These are phyloP conservation scores for Danionella dracula DNA, from an alignment of 2,797 vertebrate genomes.

Conservation along the genomic window DNA sequence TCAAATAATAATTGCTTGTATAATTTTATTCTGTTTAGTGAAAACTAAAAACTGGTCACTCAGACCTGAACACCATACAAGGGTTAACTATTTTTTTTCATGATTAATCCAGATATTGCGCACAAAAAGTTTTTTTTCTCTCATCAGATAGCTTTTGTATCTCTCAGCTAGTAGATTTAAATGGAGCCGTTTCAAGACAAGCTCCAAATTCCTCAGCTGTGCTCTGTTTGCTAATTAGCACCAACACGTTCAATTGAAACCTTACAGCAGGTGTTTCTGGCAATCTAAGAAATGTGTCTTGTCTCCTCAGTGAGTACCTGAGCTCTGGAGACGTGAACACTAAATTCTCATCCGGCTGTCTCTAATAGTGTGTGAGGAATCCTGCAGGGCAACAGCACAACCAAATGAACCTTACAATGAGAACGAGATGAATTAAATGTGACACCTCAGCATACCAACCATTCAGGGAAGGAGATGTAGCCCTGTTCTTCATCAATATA, in stretches of 20 bases:
- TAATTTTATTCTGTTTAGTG: too few relatives aligned
- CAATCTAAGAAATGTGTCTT: background rate
- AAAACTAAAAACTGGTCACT: too few relatives aligned
- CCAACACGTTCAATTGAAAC: constrained; percentile 12
- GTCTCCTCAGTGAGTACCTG: background rate
- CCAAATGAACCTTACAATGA: background rate
- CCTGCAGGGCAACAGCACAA: constrained; percentile 5
- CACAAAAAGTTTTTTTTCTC: too few relatives aligned
- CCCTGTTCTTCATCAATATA: background rate
- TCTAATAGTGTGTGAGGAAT: constrained; percentile 12
- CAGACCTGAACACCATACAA: too few relatives aligned
- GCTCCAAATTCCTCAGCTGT: constrained; percentile 4
- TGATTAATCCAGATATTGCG: too few relatives aligned
- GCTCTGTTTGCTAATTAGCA: constrained; percentile 27
- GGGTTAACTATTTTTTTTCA: too few relatives aligned
- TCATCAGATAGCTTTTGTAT: too few relatives aligned
- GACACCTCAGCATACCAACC: background rate
- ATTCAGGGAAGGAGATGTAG: background rate
- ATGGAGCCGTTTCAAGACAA: background rate
- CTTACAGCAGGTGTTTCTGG: constrained; percentile 27
- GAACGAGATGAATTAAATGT: background rate
- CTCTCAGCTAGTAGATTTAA: background rate
- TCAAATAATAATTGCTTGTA: too few relatives aligned
- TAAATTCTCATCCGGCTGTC: constrained; percentile 15
- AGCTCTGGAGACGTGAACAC: background rate